Base-by-base conservation (phyloP, 1,140 invertebrate species). In the Stratiolaelaps scimitus region DNA sequence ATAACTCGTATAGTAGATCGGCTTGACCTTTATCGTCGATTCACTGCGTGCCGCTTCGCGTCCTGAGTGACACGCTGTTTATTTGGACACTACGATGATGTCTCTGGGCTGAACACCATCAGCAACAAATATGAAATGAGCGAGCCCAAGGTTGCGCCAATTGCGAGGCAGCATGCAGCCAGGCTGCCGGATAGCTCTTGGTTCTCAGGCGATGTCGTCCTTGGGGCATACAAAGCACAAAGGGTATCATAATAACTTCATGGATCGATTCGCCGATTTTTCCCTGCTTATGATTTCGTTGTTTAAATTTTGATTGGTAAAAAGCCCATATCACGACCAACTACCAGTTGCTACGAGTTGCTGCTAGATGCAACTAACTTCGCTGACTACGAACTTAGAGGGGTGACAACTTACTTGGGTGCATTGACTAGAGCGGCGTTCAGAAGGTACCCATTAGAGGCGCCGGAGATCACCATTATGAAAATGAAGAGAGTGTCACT, bases 401-500 rank as follows among this genome's bases (percentile, higher is more conserved):
- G n/a, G n/a, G n/a, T n/a, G n/a, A n/a, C n/a, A n/a, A n/a, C n/a
- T n/a, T 40, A 40, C n/a, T 40, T 40, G 34, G 5, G 10, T 40
- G 34, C 0, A 40, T 40, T 40, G 34, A 40, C 34, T 40, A 10
- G 10, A 2, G 53, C 53, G 15, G 23, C 53, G 23, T 60, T 60
- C 53, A 26, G 53, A 23, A 60, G 53, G 10, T 20, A 60, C 17
- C 53, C 53, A 26, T 60, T 60, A 15, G 53, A 60, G 53, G 15
- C 26, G 10, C 53, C 53, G 2, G 53, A 26, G 15, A 60, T 2
- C 1, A 60, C n/a, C 53, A 60, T 60, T 20, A 60, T 26, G 23
- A 60, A 26, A 2, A 26, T 23, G 10, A 60, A 60, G 13, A 26
- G 4, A 5, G 17, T 34, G 23, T 60, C 53, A 34, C 53, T 60